Evolutionary conservation across 2,888 invertebrate genomes (phyloP).

Genomic region (Linnaemya vulpina): DNA sequence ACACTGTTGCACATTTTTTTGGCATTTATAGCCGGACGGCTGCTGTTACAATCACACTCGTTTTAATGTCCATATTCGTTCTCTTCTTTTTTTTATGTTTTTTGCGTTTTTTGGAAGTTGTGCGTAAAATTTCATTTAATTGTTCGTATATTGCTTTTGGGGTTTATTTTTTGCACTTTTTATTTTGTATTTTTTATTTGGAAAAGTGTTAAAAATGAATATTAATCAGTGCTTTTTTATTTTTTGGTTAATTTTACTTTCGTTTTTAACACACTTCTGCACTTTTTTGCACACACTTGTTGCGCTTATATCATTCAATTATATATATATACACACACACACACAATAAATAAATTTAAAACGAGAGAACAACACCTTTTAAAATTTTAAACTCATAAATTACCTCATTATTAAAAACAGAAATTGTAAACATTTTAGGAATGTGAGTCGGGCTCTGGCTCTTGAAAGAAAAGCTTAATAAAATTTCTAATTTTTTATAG

Average conservation of each 20-base stretch:
- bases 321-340: conserved; percentile 1
- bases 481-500: too few species aligned
- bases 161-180: conserved; percentile 44
- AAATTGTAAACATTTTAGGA: too few species aligned
- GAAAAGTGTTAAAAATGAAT: conserved; percentile 63
- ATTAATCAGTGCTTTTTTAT: conserved; percentile 62
- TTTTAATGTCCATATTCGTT: conserved; percentile 49
- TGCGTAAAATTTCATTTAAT: conserved; percentile 71
- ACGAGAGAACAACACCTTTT: too few species aligned
- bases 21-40: conserved; percentile 31
- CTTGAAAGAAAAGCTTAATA: too few species aligned
- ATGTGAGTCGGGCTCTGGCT: too few species aligned
- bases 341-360: too few species aligned
- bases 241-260: conserved; percentile 62
- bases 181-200: conserved; percentile 38
- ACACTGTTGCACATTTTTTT: conserved; percentile 60
- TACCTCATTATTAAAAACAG: too few species aligned
- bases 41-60: conserved; percentile 51
- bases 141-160: conserved; percentile 69
- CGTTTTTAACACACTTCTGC: conserved; percentile 26
- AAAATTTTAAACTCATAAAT: too few species aligned
- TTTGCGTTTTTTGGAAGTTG: conserved; percentile 62
- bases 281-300: conserved; percentile 50
- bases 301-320: conserved; percentile 8
- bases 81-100: conserved; percentile 37